Conservation (phyloP, 2,113 vertebrate species). For the Chauna torquata region DNA sequence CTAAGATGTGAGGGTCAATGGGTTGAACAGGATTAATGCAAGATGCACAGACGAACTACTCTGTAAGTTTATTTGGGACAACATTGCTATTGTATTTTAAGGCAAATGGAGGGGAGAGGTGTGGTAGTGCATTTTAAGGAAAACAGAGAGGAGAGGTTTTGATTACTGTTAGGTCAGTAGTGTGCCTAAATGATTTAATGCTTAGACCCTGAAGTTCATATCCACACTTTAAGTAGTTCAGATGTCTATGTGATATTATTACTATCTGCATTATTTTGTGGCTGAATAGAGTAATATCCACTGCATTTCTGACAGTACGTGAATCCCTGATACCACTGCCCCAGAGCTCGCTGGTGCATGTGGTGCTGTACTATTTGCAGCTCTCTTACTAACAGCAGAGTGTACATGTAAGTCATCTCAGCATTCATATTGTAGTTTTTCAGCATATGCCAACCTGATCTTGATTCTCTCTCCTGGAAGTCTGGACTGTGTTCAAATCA, state of each 20-base stretch:
- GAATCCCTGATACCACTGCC: not conserved
- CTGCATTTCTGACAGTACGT: rapidly evolving
- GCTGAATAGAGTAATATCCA: not conserved
- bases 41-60: not conserved
- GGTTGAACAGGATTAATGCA: not conserved
- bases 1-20: not conserved
- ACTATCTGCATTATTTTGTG: not conserved
- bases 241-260: not conserved
- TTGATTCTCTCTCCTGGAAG: not conserved
- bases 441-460: not conserved
- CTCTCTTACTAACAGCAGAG: not conserved
- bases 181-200: not conserved
- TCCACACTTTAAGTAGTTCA: not conserved
- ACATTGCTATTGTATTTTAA: not conserved
- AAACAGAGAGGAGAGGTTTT: not conserved
- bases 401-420: not conserved
- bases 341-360: not conserved
- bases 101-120: not conserved
- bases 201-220: not conserved
- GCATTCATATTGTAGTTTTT: not conserved
- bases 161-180: not conserved
- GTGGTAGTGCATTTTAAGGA: not conserved
- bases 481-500: not conserved
- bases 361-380: not conserved
- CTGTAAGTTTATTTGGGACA: not conserved